These are phyloP conservation scores for Penaeus japonicus DNA, from an alignment of 1,140 invertebrate genomes.

Conservation along the genomic window DNA sequence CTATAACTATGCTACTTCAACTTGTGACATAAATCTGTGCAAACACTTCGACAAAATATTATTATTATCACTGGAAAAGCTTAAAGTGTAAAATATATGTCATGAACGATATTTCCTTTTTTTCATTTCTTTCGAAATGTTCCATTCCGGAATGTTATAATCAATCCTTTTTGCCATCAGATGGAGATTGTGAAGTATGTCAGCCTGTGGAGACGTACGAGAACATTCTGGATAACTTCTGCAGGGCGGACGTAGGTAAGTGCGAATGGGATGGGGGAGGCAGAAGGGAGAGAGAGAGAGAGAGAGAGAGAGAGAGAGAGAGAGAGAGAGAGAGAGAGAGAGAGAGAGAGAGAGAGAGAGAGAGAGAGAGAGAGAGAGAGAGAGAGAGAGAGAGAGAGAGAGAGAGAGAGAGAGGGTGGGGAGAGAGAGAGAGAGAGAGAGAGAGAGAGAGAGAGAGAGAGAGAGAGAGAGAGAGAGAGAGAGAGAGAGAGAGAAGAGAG, in stretches of 20 bases:
- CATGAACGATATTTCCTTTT: no score
- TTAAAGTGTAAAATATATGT: no score
- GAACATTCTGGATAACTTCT: conserved; percentile 74
- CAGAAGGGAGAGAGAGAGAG: not conserved
- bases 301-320: not conserved
- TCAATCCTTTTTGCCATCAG: conserved; percentile 1
- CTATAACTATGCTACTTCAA: conserved; percentile 42
- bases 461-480: no score
- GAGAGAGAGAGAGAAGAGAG: no score
- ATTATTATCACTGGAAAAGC: no score
- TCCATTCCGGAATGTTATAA: no score
- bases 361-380: not conserved
- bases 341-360: not conserved
- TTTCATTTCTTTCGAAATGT: no score
- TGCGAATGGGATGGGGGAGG: not conserved
- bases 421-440: no score
- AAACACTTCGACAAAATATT: no score
- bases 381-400: not conserved
- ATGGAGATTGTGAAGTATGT: conserved; percentile 68
- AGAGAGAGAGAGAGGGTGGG: not conserved
- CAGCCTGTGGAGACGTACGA: conserved; percentile 73
- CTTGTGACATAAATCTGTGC: no score
- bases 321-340: not conserved
- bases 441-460: no score
- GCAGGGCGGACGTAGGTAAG: conserved; percentile 72